Evolutionary conservation across 2,113 vertebrate genomes (phyloP).

Genomic region (Meriones unguiculatus): DNA sequence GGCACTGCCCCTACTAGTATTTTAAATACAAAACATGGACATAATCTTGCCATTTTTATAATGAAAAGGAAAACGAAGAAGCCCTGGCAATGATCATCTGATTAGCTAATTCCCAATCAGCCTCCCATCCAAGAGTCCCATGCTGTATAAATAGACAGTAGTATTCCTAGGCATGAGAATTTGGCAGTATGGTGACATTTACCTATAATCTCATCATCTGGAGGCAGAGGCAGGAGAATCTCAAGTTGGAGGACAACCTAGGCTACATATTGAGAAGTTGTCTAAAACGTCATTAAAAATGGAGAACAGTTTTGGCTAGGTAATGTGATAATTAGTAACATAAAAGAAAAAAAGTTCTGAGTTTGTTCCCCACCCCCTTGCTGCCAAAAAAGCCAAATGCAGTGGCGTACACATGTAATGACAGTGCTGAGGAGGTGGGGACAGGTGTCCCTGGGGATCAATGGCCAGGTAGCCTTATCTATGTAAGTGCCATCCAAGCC

Average conservation of each 20-base stretch:
- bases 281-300: neutral
- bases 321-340: neutral
- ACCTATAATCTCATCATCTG: neutral
- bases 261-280: neutral
- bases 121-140: neutral
- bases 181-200: no score
- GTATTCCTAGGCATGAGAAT: neutral
- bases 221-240: neutral
- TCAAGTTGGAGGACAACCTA: neutral
- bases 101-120: neutral
- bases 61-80: neutral
- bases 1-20: neutral
- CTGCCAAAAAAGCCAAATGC: neutral
- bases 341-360: neutral
- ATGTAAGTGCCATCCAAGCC: neutral
- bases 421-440: neutral
- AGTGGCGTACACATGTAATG: neutral
- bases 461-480: neutral
- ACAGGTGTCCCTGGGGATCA: neutral
- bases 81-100: neutral
- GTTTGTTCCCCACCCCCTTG: neutral
- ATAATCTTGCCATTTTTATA: conserved; percentile 18
- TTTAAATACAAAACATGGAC: neutral
- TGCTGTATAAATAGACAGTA: neutral
- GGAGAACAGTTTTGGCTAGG: neutral